Evolutionary conservation across 2,113 vertebrate species (phyloP), one percentile per base, ranked within the genome.

Genomic region (Galemys pyrenaicus): DNA sequence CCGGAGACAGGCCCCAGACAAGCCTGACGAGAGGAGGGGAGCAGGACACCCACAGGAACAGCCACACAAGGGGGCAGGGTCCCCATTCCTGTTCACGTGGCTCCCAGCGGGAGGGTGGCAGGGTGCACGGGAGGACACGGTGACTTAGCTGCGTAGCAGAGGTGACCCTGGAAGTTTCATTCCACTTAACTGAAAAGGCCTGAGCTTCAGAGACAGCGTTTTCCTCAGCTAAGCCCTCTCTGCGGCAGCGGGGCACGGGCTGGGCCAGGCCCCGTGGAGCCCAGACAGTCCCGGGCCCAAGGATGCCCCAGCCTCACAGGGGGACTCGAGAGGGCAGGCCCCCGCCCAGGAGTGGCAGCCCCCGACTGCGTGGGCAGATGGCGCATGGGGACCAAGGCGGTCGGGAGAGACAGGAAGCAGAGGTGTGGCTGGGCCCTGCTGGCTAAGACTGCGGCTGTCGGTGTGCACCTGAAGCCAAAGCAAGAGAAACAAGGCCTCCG

Each of bases 281-380:
- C 13, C 58, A 15, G 19, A 35, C 16, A 22, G 19, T 32, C 46
- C 17, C 5, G 5, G 6, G 17, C 3, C 20, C 26, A 11, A 17
- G 2, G 19, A 5, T 6, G 37, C 28, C 19, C 3, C 2, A 24
- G 24, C 11, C 20, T 87, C 4, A 3, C 6, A 28, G 37, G 28
- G 13, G 0, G 19, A 37, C 37, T 30, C 26, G 12, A 3, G 37
- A 35, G 20, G 2, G 0, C 1, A 17, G 2, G 46, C 7, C 15
- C 49, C 49, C 3, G 17, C 15, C 17, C 2, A 19, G 39, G 68
- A 71, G 41, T 0, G 17, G 30, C 1, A 7, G 67, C 32, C 46
- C 28, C 3, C 2, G 8, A 60, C 4, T 3, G 37, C 15, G 16
- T 62, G 28, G 3, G 49, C 49, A 5, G 62, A 44, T 0, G 0